Evolutionary conservation across 2,797 vertebrate species (phyloP), one percentile per base, ranked within the genome.

Genomic region (Tarsius wallacei): DNA sequence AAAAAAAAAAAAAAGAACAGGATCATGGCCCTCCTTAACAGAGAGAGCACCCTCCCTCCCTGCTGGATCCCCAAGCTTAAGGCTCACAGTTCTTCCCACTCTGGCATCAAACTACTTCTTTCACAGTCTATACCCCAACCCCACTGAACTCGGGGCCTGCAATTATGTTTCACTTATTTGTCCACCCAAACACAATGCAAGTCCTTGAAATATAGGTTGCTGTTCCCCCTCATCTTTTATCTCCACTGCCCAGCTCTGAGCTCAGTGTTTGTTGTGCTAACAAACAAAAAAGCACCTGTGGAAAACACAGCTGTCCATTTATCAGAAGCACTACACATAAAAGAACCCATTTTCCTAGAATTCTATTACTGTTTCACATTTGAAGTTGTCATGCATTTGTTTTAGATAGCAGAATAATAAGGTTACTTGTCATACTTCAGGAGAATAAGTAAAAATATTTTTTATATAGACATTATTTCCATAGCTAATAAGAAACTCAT

Each of bases 281-380:
- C 36, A 88, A 95, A 88, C 14, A 36, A 88, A 94, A 94, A 55
- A 63, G 22, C 1, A 47, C 28, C 22, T 11, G 3, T 4, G 5
- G 59, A 93, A 95, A 47, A 74, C 33, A 68, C 3, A 13, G 68
- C 3, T 59, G 28, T 74, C 80, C 9, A n/a, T 15, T 70, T 57
- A n/a, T 53, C 74, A 95, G 53, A 89, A 87, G 51, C 21, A 66
- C 17, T 9, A 55, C 31, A 81, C 53, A 80, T 28, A 80, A 22
- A 76, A 87, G 51, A 74, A 49, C 5, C 59, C 59, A 33, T 66
- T 94, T 87, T 64, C 53, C 47, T 77, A 76, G 31, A 90, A 76
- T 93, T 64, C 12, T 89, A 68, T 91, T 89, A 91, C 59, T 53
- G 70, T 90, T 57, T 96, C 85, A 89, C 64, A 61, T 33, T 70